Evolutionary conservation across 2,888 invertebrate species (phyloP), one percentile per base, ranked within the genome.

Genomic region (Meloe dianella): DNA sequence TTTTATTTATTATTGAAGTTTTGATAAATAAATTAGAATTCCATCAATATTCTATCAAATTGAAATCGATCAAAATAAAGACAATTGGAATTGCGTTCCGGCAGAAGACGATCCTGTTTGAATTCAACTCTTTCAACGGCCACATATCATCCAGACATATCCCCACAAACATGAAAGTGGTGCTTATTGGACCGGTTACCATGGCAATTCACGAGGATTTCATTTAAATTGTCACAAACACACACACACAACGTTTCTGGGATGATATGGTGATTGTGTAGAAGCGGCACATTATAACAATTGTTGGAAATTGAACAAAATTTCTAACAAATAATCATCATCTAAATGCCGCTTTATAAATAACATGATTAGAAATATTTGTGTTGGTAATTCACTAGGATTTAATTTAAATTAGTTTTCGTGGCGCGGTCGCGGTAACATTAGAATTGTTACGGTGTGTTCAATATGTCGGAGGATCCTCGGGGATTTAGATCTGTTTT

Each of bases 351-450:
- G 77, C 78, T 77, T 68, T 63, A 10, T 41, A 41, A 57, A 61
- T 65, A 35, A 2, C 35, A 35, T 35, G 12, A 5, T 35, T 12
- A 3, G n/a, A 77, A 71, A 62, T 71, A 70, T 66, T 70, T 71
- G 72, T 78, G 80, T n/a, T 81, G 88, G 89, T 89, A 89, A 89
- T 89, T 89, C 89, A 89, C 89, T 88, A 88, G 89, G 89, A 89
- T 89, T 89, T 89, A 89, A 89, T 89, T 89, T 89, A 89, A 89
- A 89, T 89, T 89, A 89, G 89, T 89, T 89, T 89, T 82, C 82
- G 81, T 78, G 82, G 79, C 79, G 75, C 78, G 78, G 78, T 74
- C 77, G 79, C 74, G 78, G 79, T 73, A 75, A 77, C 79, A 77
- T 79, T 78, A 79, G 78, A 77, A 78, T 78, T 77, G 79, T 75